Conservation (phyloP, 1,140 invertebrate genomes). For the Hermetia illucens region DNA sequence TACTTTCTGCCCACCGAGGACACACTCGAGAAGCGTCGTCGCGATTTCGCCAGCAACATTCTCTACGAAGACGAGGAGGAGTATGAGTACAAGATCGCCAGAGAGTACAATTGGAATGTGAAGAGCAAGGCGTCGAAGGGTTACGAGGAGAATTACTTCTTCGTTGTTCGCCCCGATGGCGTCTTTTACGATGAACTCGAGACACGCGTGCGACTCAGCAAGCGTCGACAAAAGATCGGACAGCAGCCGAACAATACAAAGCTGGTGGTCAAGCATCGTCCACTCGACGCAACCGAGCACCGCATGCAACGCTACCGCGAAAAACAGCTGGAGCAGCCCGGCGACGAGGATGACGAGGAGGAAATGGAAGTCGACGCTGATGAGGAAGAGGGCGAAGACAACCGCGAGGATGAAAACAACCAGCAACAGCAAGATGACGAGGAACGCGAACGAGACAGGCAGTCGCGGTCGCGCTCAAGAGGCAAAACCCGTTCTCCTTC, state of each 20-base stretch:
- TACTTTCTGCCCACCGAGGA: constrained; percentile 94
- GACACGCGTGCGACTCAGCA: constrained; percentile 84
- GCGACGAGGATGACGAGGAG: constrained; percentile 62
- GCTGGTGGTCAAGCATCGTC: constrained; percentile 80
- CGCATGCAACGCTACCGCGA: constrained; percentile 74
- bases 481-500: constrained; percentile 10
- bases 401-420: constrained; percentile 23
- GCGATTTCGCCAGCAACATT: constrained; percentile 60
- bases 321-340: constrained; percentile 74
- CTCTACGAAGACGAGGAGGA: constrained; percentile 84
- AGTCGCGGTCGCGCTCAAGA: constrained; percentile 22
- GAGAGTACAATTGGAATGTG: constrained; percentile 97
- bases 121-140: constrained; percentile 96
- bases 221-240: constrained; percentile 65
- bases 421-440: constrained; percentile 29
- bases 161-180: constrained; percentile 79
- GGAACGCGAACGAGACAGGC: constrained; percentile 20
- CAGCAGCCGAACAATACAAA: constrained; percentile 41
- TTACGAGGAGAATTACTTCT: constrained; percentile 97
- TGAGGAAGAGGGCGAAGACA: constrained; percentile 57
- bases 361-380: constrained; percentile 43
- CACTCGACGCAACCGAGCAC: constrained; percentile 74
- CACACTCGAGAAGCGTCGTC: constrained; percentile 73
- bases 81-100: constrained; percentile 89
- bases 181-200: constrained; percentile 97